These are phyloP conservation scores for Amiota mariae DNA, from an alignment of 2,888 invertebrate genomes.

Conservation along the genomic window DNA sequence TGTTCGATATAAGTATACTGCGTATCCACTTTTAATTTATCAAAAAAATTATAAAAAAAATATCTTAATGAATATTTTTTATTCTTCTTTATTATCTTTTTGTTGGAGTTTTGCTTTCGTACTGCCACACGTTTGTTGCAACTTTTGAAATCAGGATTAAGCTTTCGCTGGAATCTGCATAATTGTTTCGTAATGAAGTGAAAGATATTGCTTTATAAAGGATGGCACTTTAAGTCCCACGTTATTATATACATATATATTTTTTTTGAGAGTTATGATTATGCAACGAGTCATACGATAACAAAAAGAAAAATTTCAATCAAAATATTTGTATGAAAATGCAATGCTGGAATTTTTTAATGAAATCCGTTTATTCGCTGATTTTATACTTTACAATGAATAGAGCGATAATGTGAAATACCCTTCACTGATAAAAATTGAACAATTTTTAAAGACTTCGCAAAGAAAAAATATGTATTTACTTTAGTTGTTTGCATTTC, in stretches of 20 bases:
- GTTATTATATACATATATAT: not conserved
- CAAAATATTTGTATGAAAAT: not conserved
- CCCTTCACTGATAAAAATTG: too few relatives aligned
- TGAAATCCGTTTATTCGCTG: slow-evolving; percentile 18
- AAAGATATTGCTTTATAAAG: slow-evolving; percentile 51
- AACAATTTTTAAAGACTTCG: too few relatives aligned
- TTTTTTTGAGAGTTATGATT: slow-evolving; percentile 1
- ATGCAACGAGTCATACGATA: not conserved
- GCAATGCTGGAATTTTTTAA: slow-evolving; percentile 7
- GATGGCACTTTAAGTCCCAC: not conserved
- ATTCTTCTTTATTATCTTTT: too few relatives aligned
- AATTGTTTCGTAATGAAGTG: slow-evolving; percentile 67
- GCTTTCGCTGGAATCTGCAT: slow-evolving; percentile 65
- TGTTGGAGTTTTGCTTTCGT: too few relatives aligned
- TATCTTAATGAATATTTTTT: slow-evolving; percentile 1
- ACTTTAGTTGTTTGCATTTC: too few relatives aligned
- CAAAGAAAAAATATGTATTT: too few relatives aligned
- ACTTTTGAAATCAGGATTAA: slow-evolving; percentile 53
- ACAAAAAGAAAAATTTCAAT: slow-evolving; percentile 1
- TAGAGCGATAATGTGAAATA: too few relatives aligned
- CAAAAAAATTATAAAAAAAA: slow-evolving; percentile 13
- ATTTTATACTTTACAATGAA: not conserved
- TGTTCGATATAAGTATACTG: not conserved
- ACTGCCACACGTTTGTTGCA: not conserved
- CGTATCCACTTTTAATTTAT: slow-evolving; percentile 14